Evolutionary conservation across 2,113 vertebrate genomes (phyloP), one percentile per base, ranked within the genome.

Genomic region (Okapia johnstoni): DNA sequence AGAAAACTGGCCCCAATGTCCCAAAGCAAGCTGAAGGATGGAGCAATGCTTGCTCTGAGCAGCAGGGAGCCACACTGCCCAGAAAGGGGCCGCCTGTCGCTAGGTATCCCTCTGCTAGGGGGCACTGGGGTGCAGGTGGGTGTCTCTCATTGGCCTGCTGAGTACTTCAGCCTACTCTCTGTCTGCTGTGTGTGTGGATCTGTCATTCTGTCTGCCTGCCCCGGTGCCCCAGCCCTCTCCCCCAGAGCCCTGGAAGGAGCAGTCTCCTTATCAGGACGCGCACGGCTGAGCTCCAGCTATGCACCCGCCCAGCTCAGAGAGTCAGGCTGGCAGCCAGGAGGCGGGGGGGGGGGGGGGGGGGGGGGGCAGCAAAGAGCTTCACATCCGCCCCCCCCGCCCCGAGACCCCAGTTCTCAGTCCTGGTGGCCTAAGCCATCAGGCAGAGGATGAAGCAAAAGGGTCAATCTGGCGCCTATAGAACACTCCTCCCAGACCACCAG

Each of bases 261-360:
- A 85, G 76, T 80, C 98, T 96, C 94, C 99, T 99, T 99, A 99
- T 99, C 98, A 97, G 96, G 98, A 98, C 98, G 98, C 94, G 99
- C 99, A 98, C 99, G 97, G 99, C 98, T 98, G 99, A 98, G 96
- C 98, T 97, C 94, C 97, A 99, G 99, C 98, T 99, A 99, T 99
- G 99, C 96, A 96, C 98, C 98, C 98, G 98, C 97, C 97, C 93
- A 90, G 90, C 89, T 66, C 30, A 3, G 10, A 84, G 92, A 96
- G 90, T 95, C 94, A 97, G 85, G 84, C 86, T 96, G 97, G 30
- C 54, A 16, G 94, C 93, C 77, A 91, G 90, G 61, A 43, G 1
- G 70, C 8, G 4, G 85, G 61, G 88, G 95, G 7, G 30, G 92
- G 16, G 90, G 4, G 85, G 61, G 88, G 95, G 7, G 30, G 92